Conservation (phyloP, 92 coral and sea anemone genomes). For the Siderastrea siderea region DNA sequence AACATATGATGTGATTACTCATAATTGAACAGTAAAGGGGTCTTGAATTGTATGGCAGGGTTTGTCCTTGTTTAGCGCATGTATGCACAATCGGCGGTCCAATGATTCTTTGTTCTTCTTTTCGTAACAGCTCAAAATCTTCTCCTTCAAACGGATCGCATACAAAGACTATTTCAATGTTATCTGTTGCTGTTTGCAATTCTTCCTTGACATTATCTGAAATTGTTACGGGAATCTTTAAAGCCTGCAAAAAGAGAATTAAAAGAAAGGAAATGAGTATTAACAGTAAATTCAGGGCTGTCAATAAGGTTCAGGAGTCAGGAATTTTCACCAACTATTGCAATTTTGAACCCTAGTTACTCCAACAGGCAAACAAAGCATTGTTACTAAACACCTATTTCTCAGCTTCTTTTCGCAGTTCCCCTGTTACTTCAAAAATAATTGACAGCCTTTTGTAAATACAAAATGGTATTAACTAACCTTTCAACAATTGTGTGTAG, state of each 20-base stretch:
- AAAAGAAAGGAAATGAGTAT: not conserved
- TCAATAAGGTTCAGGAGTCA: too few relatives aligned
- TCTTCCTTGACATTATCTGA: slow-evolving; percentile 84
- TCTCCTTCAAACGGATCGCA: slow-evolving; percentile 99
- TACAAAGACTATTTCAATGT: slow-evolving; percentile 84
- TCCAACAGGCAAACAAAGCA: too few relatives aligned
- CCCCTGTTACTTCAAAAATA: too few relatives aligned
- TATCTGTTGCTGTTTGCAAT: slow-evolving; percentile 71
- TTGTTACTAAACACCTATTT: too few relatives aligned
- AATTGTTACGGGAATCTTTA: slow-evolving; percentile 74
- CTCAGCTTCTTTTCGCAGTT: too few relatives aligned
- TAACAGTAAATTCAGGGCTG: too few relatives aligned
- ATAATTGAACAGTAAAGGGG: slow-evolving; percentile 89
- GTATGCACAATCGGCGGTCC: slow-evolving; percentile 91
- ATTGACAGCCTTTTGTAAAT: too few relatives aligned
- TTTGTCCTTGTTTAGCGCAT: slow-evolving; percentile 83
- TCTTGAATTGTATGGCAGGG: slow-evolving; percentile 92
- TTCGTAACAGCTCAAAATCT: slow-evolving; percentile 79
- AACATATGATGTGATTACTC: slow-evolving; percentile 90
- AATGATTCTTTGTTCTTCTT: slow-evolving; percentile 93
- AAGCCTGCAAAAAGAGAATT: slow-evolving; percentile 53
- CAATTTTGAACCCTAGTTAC: too few relatives aligned
- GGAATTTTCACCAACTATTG: too few relatives aligned
- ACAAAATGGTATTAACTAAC: too few relatives aligned
- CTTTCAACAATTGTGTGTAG: too few relatives aligned